Base-by-base conservation (phyloP, 1,140 invertebrate species). In the Diuraphis noxia region DNA sequence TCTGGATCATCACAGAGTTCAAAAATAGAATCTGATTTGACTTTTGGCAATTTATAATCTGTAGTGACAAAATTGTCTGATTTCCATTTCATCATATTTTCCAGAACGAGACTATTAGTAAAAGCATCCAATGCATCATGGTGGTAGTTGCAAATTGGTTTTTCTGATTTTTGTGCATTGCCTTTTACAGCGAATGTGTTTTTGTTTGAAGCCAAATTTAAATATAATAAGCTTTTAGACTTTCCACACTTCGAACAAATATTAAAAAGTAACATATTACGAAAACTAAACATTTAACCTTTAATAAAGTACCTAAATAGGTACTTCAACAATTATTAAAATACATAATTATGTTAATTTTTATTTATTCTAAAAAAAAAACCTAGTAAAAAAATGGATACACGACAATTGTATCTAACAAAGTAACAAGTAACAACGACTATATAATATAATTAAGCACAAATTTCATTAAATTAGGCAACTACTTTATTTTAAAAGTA, bases 41-140 rank as follows among this genome's bases (percentile, higher is more conserved):
- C 9, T 77, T 21, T 77, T 43, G 41, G 6, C 30, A 40, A 40
- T 46, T 79, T 89, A 89, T 77, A 0, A 19, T 34, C 30, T 10
- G 13, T 41, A 23, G 9, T 3, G 30, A 38, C 10, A 63, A 25
- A 41, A 41, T 38, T 72, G 25, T 63, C 23, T 36, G n/a, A n/a
- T 43, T 77, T 89, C 88, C 88, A 89, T 89, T 89, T 89, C 19
- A 8, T 89, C 17, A 34, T 63, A 43, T 89, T 89, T 38, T 89
- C 63, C 19, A 72, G 2, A 43, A 89, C 10, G 1, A 89, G 17
- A 36, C 21, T 72, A 77, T 89, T 89, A 25, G 88, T 89, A 43
- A 46, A 89, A 0, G 21, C n/a, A 79, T 89, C 88, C 30, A 89
- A 36, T 36, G 63, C 63, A 77, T 89, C 88, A 46, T 72, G n/a